Base-by-base conservation (phyloP, 2,888 invertebrate genomes). In the Pterobdella sp. region DNA sequence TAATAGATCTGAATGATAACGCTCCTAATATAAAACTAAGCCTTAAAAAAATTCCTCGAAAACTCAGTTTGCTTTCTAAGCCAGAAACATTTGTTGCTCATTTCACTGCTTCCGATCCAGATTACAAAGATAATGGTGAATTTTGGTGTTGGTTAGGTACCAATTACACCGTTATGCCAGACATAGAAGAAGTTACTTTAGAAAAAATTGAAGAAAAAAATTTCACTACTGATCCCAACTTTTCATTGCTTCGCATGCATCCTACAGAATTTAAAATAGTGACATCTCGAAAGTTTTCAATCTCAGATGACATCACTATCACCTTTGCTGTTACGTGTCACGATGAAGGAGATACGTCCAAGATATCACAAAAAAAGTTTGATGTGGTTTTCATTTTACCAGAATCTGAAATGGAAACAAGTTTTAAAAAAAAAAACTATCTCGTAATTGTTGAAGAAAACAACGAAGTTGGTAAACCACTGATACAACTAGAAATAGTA, bases 241-340 rank as follows among this genome's bases (percentile, higher is more conserved):
- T 74, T 31, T 64, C 74, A 22, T 69, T 76, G 26, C 52, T 67
- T 29, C 72, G 74, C 74, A 42, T 88, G 90, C 1, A 89, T 94
- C 76, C 93, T 10, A 67, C 68, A 74, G 32, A 69, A 31, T 69
- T 32, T 56, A 69, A 69, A 31, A 56, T 69, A 0, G 69, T 69
- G 32, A 69, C 69, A 32, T 69, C 69, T 29, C 31, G 56, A 31
- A 36, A 69, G 35, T 37, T 69, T 29, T 1, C 52, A 18, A 36
- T 52, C 18, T 34, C 29, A 29, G 69, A 56, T 56, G 69, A 69
- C 69, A n/a, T 69, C 69, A 69, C 32, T 32, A 37, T 69, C 1
- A 32, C 49, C 31, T n/a, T 69, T 1, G 14, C 18, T 2, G 56
- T 69, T 56, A 69, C 69, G 69, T 69, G 69, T 69, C 69, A 69